phyloP scores from a whole-genome alignment of 2,113 vertebrate species.

The Podilymbus podiceps region DNA sequence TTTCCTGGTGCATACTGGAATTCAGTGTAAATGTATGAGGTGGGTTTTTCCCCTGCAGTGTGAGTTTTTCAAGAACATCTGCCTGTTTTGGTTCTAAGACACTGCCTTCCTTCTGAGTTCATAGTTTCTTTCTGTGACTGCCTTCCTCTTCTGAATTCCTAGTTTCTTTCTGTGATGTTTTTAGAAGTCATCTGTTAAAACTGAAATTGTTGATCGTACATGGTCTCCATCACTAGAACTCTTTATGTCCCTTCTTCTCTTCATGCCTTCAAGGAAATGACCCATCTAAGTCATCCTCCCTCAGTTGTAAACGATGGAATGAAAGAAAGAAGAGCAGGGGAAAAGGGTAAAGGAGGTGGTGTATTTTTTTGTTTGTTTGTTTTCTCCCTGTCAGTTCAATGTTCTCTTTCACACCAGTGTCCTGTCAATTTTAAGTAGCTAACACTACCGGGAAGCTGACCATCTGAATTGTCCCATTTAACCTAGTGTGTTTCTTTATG shows the following conservation, averaged over 20 bases:
- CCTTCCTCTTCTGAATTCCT: background rate
- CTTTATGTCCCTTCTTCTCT: background rate
- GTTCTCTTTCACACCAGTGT: background rate
- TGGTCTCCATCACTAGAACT: background rate
- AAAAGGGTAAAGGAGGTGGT: rapidly evolving
- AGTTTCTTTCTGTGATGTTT: background rate
- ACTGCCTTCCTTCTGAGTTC: background rate
- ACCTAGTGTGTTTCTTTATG: background rate
- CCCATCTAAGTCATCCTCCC: background rate
- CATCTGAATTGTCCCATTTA: background rate
- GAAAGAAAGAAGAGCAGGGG: background rate
- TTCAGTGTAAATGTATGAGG: background rate
- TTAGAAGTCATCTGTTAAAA: background rate
- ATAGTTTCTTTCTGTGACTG: background rate
- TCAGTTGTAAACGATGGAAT: background rate
- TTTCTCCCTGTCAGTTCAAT: background rate
- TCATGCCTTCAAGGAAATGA: background rate
- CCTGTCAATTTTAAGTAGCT: background rate
- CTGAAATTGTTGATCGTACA: background rate
- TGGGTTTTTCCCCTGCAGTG: background rate
- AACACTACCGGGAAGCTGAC: background rate
- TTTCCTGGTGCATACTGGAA: background rate
- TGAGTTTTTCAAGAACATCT: background rate
- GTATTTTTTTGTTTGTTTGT: background rate
- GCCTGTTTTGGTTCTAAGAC: background rate